Evolutionary conservation across 1,140 invertebrate species (phyloP).

Genomic region (Oryctes rhinoceros): DNA sequence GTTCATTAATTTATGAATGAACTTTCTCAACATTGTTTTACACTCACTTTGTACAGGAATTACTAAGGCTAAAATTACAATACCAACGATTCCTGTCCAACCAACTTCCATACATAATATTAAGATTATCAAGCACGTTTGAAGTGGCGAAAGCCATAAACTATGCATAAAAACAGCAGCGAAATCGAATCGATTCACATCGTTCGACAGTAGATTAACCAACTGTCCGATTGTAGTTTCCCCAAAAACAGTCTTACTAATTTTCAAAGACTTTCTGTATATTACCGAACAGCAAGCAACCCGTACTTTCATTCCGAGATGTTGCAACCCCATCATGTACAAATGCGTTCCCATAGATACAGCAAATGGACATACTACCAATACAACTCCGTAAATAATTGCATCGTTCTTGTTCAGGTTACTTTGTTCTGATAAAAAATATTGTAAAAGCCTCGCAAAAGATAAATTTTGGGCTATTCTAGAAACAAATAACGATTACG

Average conservation of each 20-base stretch:
- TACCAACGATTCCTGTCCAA: constrained; percentile 47
- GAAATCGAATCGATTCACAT: constrained; percentile 68
- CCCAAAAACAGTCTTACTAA: constrained; percentile 34
- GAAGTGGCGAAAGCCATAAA: constrained; percentile 42
- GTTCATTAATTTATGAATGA: not conserved
- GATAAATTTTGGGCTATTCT: constrained; percentile 46
- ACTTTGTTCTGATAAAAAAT: constrained; percentile 42
- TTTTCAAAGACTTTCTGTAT: constrained; percentile 69
- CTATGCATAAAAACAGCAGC: constrained; percentile 47
- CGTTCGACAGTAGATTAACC: constrained; percentile 78
- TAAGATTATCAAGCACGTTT: constrained; percentile 36
- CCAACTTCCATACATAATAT: constrained; percentile 38
- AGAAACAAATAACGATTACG: constrained; percentile 43
- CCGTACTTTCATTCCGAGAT: constrained; percentile 77
- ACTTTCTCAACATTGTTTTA: not conserved
- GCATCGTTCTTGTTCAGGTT: constrained; percentile 38
- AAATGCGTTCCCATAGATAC: constrained; percentile 64
- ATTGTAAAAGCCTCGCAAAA: constrained; percentile 47
- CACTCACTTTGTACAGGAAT: constrained; percentile 32
- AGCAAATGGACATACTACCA: constrained; percentile 18
- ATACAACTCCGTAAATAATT: constrained; percentile 39
- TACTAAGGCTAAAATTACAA: constrained; percentile 47
- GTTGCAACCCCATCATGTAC: constrained; percentile 74
- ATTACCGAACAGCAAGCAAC: constrained; percentile 76
- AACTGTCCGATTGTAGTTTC: constrained; percentile 71